These are phyloP conservation scores for Eristalinus sepulchralis DNA, from an alignment of 2,888 invertebrate species.

Conservation along the genomic window DNA sequence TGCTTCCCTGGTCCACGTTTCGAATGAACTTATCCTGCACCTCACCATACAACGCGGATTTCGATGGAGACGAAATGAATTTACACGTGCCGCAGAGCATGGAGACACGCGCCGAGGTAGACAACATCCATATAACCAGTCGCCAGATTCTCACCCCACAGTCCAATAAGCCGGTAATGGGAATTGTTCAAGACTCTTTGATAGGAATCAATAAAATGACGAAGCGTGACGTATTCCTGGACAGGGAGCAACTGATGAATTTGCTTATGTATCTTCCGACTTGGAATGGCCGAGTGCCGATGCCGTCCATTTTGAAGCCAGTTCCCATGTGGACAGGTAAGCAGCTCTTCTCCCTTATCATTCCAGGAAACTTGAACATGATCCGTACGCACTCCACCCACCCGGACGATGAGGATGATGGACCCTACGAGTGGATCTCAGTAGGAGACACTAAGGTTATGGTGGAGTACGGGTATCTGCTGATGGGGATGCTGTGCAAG, in stretches of 20 bases:
- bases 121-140: constrained; percentile 84
- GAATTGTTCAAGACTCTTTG: constrained; percentile 97
- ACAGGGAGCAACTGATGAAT: constrained; percentile 98
- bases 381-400: constrained; percentile 97
- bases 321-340: constrained; percentile 97
- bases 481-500: constrained; percentile 98
- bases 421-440: constrained; percentile 98
- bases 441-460: constrained; percentile 96
- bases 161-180: constrained; percentile 93
- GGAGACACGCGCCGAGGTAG: constrained; percentile 84
- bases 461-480: constrained; percentile 96
- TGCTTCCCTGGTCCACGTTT: constrained; percentile 87
- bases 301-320: constrained; percentile 90
- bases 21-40: constrained; percentile 86
- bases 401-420: constrained; percentile 96
- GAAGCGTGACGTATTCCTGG: constrained; percentile 96
- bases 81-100: constrained; percentile 85
- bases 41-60: constrained; percentile 87
- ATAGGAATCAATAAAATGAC: constrained; percentile 98
- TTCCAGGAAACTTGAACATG: constrained; percentile 95
- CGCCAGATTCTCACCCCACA: constrained; percentile 86
- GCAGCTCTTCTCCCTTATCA: constrained; percentile 96
- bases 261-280: constrained; percentile 97
- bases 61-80: constrained; percentile 88
- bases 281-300: constrained; percentile 99